Percentiles rank a stretch among this genome's conserved stretches.
Evolutionary conservation across 53 echinoderm and acorn worm genomes (phyloP).

Genomic region (Zoroaster sp.): DNA sequence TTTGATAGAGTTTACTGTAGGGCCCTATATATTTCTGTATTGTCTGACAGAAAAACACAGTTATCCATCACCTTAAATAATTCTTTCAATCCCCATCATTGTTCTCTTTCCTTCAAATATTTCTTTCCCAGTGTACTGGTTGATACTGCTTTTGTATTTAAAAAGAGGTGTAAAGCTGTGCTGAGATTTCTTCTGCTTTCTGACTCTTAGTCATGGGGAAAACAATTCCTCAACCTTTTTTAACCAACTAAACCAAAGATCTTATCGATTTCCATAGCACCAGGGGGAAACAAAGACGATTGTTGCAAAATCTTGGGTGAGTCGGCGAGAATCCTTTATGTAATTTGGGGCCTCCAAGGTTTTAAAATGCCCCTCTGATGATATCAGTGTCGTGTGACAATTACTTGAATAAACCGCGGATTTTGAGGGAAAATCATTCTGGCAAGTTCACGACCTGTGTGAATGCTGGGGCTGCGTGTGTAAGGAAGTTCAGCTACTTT

Average conservation of each 20-base stretch:
- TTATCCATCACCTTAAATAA: no score
- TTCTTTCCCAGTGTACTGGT: no score
- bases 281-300: background rate
- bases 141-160: background rate
- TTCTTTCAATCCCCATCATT: no score
- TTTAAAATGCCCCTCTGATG: background rate
- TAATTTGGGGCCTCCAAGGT: background rate
- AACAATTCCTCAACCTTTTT: background rate
- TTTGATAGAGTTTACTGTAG: no score
- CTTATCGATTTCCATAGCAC: background rate
- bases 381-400: constrained; percentile 26
- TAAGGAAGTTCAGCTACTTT: background rate
- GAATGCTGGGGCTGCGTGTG: background rate
- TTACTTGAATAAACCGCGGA: constrained; percentile 26
- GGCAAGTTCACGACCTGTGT: constrained; percentile 44
- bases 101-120: no score
- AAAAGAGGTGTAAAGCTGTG: background rate
- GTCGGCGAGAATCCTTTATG: background rate
- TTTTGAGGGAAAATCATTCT: constrained; percentile 33
- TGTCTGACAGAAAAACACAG: no score
- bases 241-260: background rate
- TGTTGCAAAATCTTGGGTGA: background rate
- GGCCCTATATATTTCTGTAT: no score
- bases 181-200: background rate
- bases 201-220: background rate